Base-by-base conservation (phyloP, 2,888 invertebrate genomes). In the Campaea margaritaria region DNA sequence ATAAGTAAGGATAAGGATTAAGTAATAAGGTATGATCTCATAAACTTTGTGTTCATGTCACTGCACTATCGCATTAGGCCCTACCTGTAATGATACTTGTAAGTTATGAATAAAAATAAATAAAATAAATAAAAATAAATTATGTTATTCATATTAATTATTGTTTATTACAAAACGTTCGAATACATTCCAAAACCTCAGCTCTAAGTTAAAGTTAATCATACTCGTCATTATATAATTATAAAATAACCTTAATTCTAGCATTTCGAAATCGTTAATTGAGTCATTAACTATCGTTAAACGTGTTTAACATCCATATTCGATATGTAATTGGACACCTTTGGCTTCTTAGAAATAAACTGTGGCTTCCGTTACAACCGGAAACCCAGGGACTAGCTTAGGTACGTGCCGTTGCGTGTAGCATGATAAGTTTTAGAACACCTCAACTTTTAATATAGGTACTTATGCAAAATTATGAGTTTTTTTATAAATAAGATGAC, bases 301-400 rank as follows among this genome's bases (percentile, higher is more conserved):
- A 45, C 46, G 9, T 58, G 49, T 58, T 58, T 51, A 53, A 54
- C 54, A 54, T 43, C 48, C 15, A 44, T 60, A 53, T 46, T 59
- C 36, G 15, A 50, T 52, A 58, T 52, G 58, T 58, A 58, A 62
- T 62, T 55, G 43, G 58, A 55, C 52, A 62, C 58, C 55, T 58
- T 64, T 39, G 50, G 65, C 53, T 67, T 59, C 65, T 43, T 5
- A 54, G 58, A 62, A 57, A 58, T 50, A 58, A 57, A 62, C 49
- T 46, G 59, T 59, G 59, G 58, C 64, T 68, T 68, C 68, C 68
- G 63, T 50, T 68, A 28, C 50, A 50, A 68, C 50, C 58, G 68
- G 65, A 68, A 68, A 58, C 45, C 56, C 42, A 52, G 16, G 55
- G 45, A 49, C 48, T 58, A 52, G 55, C 50, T 52, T 28, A 46